These are phyloP conservation scores for Pica pica DNA, from an alignment of 2,113 vertebrate genomes.

Conservation along the genomic window DNA sequence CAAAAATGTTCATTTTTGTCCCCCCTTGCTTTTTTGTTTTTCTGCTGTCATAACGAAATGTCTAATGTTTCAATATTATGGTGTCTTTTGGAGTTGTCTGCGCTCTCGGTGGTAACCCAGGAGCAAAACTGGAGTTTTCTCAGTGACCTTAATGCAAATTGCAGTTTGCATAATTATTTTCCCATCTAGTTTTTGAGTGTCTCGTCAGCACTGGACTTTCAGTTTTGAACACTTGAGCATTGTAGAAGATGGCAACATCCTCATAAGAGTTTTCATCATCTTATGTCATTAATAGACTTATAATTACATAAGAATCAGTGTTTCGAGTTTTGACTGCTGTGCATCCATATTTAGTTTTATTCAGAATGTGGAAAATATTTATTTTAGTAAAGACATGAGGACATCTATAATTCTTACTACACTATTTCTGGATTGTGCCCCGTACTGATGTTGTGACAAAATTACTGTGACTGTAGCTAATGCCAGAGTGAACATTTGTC, in stretches of 20 bases:
- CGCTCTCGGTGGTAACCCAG: accelerated
- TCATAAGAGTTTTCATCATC: neutral
- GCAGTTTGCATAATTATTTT: neutral
- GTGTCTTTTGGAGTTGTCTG: neutral
- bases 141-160: neutral
- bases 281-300: neutral
- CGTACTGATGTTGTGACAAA: neutral
- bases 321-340: neutral
- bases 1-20: neutral
- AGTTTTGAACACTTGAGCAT: neutral
- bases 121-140: neutral
- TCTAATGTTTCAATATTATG: neutral
- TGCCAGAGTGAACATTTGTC: neutral
- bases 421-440: neutral
- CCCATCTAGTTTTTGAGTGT: neutral
- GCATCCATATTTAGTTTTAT: neutral
- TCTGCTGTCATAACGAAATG: neutral
- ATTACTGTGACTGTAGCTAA: neutral
- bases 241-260: neutral
- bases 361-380: neutral
- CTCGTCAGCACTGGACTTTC: neutral
- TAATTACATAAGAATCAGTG: accelerated
- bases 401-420: neutral
- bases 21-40: neutral
- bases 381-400: neutral